A percentile compares a stretch with the other conserved stretches of the same genome.
phyloP scores from a whole-genome alignment of 2,888 invertebrate species.

The Atethmia centrago region DNA sequence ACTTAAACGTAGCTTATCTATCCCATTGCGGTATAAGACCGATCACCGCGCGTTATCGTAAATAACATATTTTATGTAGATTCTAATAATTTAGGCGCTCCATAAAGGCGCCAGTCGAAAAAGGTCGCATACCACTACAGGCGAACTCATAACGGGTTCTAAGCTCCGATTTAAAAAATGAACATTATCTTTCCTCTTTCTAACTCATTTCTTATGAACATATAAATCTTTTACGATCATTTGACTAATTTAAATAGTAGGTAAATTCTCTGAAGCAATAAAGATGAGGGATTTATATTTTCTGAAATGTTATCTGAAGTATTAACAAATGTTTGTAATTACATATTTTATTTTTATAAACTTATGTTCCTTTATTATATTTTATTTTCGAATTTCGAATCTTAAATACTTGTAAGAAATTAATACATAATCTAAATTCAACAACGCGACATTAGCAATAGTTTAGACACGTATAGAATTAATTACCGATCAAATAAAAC shows the following conservation, averaged over 20 bases:
- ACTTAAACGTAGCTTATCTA: slow-evolving; percentile 63
- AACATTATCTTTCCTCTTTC: not conserved
- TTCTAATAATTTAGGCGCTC: slow-evolving; percentile 71
- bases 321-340: slow-evolving; percentile 3
- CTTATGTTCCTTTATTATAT: not conserved
- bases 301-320: slow-evolving; percentile 6
- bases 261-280: slow-evolving; percentile 36
- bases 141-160: slow-evolving; percentile 29
- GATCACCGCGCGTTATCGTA: slow-evolving; percentile 67
- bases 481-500: not conserved
- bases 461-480: not conserved
- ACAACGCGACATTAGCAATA: not conserved
- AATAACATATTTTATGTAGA: slow-evolving; percentile 71
- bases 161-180: slow-evolving; percentile 9
- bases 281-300: slow-evolving; percentile 37
- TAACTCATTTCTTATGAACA: not conserved
- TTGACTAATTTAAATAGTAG: slow-evolving; percentile 47
- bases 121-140: slow-evolving; percentile 51
- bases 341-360: not conserved
- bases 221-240: slow-evolving; percentile 26
- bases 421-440: slow-evolving; percentile 17
- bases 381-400: not conserved
- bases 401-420: not conserved
- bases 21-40: slow-evolving; percentile 63
- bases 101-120: slow-evolving; percentile 73